A percentile compares a stretch with the other conserved stretches of the same genome.
phyloP scores from a whole-genome alignment of 1,140 invertebrate genomes.

The Drosophila quadrilineata region DNA sequence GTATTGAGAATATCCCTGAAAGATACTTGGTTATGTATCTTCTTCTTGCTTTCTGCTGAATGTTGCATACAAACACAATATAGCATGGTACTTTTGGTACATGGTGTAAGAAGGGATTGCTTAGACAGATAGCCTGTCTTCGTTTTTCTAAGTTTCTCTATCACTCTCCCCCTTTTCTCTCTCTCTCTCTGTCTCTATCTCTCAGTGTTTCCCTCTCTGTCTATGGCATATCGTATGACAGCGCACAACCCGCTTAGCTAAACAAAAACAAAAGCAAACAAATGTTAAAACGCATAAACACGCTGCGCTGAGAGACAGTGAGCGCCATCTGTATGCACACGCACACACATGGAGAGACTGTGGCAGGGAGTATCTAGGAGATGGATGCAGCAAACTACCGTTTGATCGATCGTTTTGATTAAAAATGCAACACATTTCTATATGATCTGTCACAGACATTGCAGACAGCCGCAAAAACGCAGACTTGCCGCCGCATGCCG shows the following conservation, averaged over 20 bases:
- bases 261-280: conserved; percentile 30
- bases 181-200: too few relatives aligned
- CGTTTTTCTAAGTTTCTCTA: too few relatives aligned
- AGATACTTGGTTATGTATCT: too few relatives aligned
- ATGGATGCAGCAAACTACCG: conserved; percentile 73
- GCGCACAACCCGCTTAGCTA: conserved; percentile 55
- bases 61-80: too few relatives aligned
- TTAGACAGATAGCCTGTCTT: too few relatives aligned
- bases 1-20: too few relatives aligned
- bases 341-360: conserved; percentile 20
- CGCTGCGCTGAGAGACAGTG: not conserved
- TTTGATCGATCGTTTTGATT: conserved; percentile 81
- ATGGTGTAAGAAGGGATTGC: too few relatives aligned
- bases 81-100: too few relatives aligned
- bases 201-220: too few relatives aligned
- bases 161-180: too few relatives aligned
- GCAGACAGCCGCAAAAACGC: conserved; percentile 62
- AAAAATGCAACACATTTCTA: conserved; percentile 81
- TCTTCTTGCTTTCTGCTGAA: too few relatives aligned
- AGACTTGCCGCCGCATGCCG: conserved; percentile 34
- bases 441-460: conserved; percentile 79
- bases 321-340: conserved; percentile 52
- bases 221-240: too few relatives aligned
- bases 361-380: conserved; percentile 12
- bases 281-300: not conserved